Conservation (phyloP, 2,113 vertebrate species). For the Petromus typicus region DNA sequence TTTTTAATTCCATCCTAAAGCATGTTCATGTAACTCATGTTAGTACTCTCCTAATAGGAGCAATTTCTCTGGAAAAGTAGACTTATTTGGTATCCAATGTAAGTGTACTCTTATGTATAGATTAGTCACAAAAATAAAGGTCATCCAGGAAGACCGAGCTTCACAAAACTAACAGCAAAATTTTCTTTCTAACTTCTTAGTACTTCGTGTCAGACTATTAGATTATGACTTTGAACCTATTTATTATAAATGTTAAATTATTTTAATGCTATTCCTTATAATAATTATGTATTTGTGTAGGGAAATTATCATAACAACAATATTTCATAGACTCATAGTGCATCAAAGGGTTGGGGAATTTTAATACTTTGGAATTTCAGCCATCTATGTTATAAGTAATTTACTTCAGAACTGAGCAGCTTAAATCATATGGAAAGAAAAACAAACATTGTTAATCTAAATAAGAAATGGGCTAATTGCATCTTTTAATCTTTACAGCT, state of each 20-base stretch:
- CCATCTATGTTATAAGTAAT: background rate
- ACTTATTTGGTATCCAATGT: background rate
- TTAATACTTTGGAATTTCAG: background rate
- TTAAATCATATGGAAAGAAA: background rate
- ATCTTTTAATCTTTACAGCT: background rate
- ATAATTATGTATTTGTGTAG: background rate
- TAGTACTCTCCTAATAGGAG: background rate
- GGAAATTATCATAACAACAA: background rate
- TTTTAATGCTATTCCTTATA: background rate
- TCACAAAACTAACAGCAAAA: background rate
- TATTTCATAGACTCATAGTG: background rate
- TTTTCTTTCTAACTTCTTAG: slow-evolving; percentile 10
- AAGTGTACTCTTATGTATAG: background rate
- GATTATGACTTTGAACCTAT: background rate
- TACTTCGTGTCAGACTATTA: background rate
- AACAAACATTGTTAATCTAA: background rate
- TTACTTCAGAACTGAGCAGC: background rate
- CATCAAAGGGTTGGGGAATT: background rate
- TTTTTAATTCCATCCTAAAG: background rate
- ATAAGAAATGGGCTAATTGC: background rate
- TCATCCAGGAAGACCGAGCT: background rate
- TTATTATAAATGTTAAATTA: background rate
- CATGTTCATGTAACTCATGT: background rate
- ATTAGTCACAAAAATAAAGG: background rate
- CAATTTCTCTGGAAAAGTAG: background rate